Conservation (phyloP, 2,113 vertebrate genomes). For the Meleagris gallopavo region DNA sequence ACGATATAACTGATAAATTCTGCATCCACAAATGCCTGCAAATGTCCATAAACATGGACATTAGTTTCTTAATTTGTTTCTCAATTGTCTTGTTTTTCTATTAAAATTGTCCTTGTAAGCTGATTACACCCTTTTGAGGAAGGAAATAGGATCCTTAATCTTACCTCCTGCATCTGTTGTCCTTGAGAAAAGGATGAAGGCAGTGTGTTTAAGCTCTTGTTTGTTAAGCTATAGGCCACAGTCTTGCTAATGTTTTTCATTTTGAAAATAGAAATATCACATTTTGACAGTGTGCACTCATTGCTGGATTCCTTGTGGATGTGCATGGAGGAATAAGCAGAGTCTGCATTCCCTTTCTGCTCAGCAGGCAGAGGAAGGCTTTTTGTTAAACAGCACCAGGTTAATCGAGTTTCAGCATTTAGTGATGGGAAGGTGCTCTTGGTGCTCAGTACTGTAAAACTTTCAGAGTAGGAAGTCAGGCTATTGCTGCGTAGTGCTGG, state of each 20-base stretch:
- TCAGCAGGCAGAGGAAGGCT: slow-evolving; percentile 74
- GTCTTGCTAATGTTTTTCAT: slow-evolving; percentile 35
- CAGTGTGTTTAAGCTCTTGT: background rate
- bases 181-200: slow-evolving; percentile 50
- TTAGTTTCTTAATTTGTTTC: background rate
- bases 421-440: slow-evolving; percentile 72
- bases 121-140: background rate
- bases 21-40: background rate
- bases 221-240: background rate
- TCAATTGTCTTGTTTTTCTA: background rate
- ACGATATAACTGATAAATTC: background rate
- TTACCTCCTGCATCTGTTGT: slow-evolving; percentile 69
- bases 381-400: slow-evolving; percentile 79
- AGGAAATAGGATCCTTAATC: background rate
- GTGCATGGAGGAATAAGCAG: slow-evolving; percentile 38
- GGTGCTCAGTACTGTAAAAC: background rate
- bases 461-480: background rate
- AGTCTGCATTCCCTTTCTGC: slow-evolving; percentile 60
- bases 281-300: background rate
- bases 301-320: background rate
- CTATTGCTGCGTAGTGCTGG: background rate
- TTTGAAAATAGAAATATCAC: slow-evolving; percentile 22
- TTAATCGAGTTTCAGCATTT: slow-evolving; percentile 75
- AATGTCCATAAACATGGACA: background rate
- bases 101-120: background rate